Base-by-base conservation (phyloP, 2,113 vertebrate genomes). In the Labrus mixtus region DNA sequence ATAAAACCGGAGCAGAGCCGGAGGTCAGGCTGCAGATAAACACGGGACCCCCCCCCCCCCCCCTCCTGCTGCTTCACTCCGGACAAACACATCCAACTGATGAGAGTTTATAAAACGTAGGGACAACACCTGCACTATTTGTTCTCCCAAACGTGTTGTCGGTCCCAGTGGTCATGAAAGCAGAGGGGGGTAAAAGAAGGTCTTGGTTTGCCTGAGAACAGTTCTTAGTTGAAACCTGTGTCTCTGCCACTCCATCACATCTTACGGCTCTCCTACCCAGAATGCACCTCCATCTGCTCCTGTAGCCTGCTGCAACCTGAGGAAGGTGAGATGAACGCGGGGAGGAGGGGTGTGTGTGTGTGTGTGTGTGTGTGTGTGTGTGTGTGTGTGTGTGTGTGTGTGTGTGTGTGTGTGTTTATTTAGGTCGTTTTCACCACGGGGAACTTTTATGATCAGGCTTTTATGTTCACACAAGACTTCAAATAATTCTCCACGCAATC, bases 361-460 rank as follows among this genome's bases (percentile, higher is more conserved):
- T n/a, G n/a, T n/a, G n/a, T n/a, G n/a, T n/a, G n/a, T n/a, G n/a
- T n/a, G n/a, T n/a, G n/a, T n/a, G n/a, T n/a, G n/a, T n/a, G n/a
- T n/a, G n/a, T n/a, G n/a, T n/a, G n/a, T n/a, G n/a, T n/a, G n/a
- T n/a, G n/a, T n/a, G n/a, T n/a, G n/a, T n/a, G 53, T 70, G 84
- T 83, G 60, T 17, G 15, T 69, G 61, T 62, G 55, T 50, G 62
- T 72, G 59, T 81, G 76, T 88, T 88, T 86, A 86, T 88, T 81
- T 70, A 59, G 85, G 76, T 74, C 61, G 62, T 86, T 88, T 86
- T 81, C 79, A 66, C 83, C 53, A 68, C 45, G 17, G 76, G 65
- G 36, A 77, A 76, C 79, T 81, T 86, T 89, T 84, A 89, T 50
- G 83, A 86, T 76, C 60, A 17, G 37, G 69, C 69, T 88, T 75